Conservation (phyloP, 2,797 vertebrate genomes). For the Mus spretus region DNA sequence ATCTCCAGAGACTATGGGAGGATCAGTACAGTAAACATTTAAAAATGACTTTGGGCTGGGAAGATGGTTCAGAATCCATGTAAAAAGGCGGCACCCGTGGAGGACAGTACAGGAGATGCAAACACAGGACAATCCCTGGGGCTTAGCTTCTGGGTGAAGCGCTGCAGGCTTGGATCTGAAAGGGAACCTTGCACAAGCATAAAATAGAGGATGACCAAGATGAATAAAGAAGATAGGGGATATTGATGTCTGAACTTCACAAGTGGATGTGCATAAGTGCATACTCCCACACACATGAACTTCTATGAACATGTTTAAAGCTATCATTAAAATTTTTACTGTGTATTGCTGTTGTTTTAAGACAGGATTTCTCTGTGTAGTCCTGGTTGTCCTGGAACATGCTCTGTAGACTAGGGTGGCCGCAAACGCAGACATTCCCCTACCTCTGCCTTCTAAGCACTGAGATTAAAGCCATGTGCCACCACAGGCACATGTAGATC, state of each 20-base stretch:
- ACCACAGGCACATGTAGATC: not conserved
- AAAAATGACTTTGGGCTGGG: not conserved
- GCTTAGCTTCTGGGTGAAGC: not conserved
- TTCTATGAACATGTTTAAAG: too few species aligned
- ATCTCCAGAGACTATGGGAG: not conserved
- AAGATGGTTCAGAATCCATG: not conserved
- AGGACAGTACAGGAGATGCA: too few species aligned
- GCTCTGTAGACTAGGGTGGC: not conserved
- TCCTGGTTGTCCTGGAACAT: not conserved
- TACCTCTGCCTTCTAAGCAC: not conserved
- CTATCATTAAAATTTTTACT: not conserved
- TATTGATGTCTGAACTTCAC: not conserved
- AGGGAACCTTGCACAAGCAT: not conserved
- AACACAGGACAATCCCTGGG: not conserved
- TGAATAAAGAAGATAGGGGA: not conserved
- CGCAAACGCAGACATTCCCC: not conserved
- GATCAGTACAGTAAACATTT: not conserved
- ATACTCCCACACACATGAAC: not conserved
- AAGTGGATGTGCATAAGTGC: not conserved
- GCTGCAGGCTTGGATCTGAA: too few species aligned
- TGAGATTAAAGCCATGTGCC: not conserved
- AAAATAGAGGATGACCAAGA: not conserved
- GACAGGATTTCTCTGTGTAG: not conserved
- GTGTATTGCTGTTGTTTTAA: not conserved
- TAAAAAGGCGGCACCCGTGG: not conserved